phyloP scores from a whole-genome alignment of 1,140 invertebrate genomes.

The Mesaphorura yosii region DNA sequence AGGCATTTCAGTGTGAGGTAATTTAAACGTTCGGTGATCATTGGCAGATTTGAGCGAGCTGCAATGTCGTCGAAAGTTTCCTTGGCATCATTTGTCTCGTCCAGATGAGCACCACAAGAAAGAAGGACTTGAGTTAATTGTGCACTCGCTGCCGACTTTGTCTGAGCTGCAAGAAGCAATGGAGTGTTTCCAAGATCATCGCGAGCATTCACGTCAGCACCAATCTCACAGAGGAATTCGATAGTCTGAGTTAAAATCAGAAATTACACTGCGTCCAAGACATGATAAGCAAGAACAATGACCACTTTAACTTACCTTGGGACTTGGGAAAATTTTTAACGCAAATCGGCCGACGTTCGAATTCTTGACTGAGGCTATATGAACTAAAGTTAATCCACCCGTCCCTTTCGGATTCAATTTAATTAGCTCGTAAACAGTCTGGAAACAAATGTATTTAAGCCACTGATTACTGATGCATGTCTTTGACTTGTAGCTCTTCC shows the following conservation, averaged over 20 bases:
- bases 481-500: background rate
- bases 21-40: slow-evolving; percentile 65
- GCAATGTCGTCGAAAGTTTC: slow-evolving; percentile 63
- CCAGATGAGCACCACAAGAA: slow-evolving; percentile 68
- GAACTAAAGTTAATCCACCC: slow-evolving; percentile 62
- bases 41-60: slow-evolving; percentile 46
- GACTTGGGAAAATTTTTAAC: slow-evolving; percentile 60
- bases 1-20: slow-evolving; percentile 68
- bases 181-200: slow-evolving; percentile 71
- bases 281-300: background rate
- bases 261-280: background rate
- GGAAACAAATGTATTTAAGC: slow-evolving; percentile 13
- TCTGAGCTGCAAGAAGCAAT: slow-evolving; percentile 59
- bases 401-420: slow-evolving; percentile 57
- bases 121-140: slow-evolving; percentile 56
- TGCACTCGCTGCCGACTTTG: slow-evolving; percentile 43
- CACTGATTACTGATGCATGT: background rate
- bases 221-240: slow-evolving; percentile 64
- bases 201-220: slow-evolving; percentile 60
- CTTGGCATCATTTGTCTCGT: slow-evolving; percentile 66
- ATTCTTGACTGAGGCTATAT: slow-evolving; percentile 60
- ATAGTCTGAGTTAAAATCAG: slow-evolving; percentile 36
- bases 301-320: slow-evolving; percentile 42
- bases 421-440: slow-evolving; percentile 52
- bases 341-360: slow-evolving; percentile 52